Evolutionary conservation across 2,113 vertebrate species (phyloP), one percentile per base, ranked within the genome.

Genomic region (Theristicus caerulescens): DNA sequence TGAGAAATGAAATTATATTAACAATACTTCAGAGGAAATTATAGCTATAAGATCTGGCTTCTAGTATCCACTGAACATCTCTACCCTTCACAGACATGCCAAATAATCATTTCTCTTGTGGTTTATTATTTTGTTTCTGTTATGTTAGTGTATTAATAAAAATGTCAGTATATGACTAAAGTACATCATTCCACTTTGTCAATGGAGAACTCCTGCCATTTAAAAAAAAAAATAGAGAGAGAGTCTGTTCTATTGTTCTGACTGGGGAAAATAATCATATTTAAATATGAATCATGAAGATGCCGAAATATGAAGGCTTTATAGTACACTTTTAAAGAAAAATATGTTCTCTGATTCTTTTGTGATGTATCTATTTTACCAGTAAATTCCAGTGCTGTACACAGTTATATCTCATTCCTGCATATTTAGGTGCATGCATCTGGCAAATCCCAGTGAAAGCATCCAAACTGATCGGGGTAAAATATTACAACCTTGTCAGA

Each of bases 291-390:
- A 85, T 95, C 89, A 83, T 79, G 64, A 96, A 94, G 95, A 92
- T 96, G 88, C 74, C 85, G 97, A 87, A 91, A 65, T 88, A n/a
- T 20, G 31, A 96, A 96, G 26, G 38, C 76, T 97, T 98, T 98
- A 90, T 94, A 88, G 59, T 54, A 85, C 77, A 69, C 12, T 3
- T 96, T 97, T 96, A 78, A 97, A 96, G 88, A 96, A 97, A 97
- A 97, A 96, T 81, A 72, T 42, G 38, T 92, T 96, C 32, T 93
- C 84, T 94, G 78, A 85, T 91, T 97, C 85, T 93, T 27, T 78
- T 77, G 54, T 58, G 90, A 87, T 96, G 8, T 78, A 34, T 80
- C 82, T 96, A 36, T 94, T 97, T 96, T 96, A 88, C 54, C 26
- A 77, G n/a, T 89, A 78, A 88, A 77, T 94, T 79, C 67, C 71